phyloP scores from a whole-genome alignment of 1,140 invertebrate species.

The Euborellia annulipes region DNA sequence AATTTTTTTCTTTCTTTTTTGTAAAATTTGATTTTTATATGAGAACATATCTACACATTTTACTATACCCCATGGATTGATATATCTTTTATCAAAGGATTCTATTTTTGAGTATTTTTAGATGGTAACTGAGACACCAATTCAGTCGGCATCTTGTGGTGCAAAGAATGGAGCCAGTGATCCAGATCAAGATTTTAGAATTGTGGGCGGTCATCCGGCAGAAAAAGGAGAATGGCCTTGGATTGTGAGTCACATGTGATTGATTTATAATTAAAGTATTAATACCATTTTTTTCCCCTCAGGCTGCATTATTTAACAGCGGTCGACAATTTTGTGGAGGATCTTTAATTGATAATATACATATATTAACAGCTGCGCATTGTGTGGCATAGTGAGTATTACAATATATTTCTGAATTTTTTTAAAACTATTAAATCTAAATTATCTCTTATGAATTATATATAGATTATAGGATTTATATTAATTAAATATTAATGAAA shows the following conservation, averaged over 20 bases:
- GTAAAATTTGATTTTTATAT: too few species aligned
- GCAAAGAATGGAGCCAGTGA: slow-evolving; percentile 49
- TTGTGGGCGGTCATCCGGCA: slow-evolving; percentile 68
- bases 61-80: too few species aligned
- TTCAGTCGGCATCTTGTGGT: slow-evolving; percentile 35
- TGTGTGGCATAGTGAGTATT: slow-evolving; percentile 70
- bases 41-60: too few species aligned
- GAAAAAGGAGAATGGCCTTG: slow-evolving; percentile 71
- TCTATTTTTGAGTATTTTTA: too few species aligned
- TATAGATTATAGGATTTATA: too few species aligned
- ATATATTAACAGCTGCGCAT: slow-evolving; percentile 79
- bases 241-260: slow-evolving; percentile 38
- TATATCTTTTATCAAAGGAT: too few species aligned
- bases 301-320: slow-evolving; percentile 60
- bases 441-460: slow-evolving; percentile 3
- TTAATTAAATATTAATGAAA: neutral
- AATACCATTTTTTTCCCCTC: too few species aligned
- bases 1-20: too few species aligned
- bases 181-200: slow-evolving; percentile 51
- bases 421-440: too few species aligned
- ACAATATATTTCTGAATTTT: too few species aligned
- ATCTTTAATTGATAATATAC: slow-evolving; percentile 63
- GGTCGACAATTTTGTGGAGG: slow-evolving; percentile 81
- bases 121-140: slow-evolving; percentile 20
- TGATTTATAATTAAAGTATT: too few species aligned